phyloP scores from a whole-genome alignment of 2,797 vertebrate genomes.

The Strix occidentalis region DNA sequence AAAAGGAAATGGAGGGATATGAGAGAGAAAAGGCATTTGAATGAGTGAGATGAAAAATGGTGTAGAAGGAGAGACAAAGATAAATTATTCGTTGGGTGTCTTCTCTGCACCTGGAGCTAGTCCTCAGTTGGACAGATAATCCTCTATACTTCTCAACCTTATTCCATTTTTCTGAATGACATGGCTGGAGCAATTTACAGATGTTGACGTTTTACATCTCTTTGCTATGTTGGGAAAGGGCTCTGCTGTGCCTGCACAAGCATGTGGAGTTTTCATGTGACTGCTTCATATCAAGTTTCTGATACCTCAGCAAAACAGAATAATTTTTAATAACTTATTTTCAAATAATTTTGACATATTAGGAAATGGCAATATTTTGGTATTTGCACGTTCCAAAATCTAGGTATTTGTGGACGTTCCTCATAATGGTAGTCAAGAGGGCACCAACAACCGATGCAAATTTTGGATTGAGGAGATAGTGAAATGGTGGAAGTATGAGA shows the following conservation, averaged over 20 bases:
- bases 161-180: not conserved
- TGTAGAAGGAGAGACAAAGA: not conserved
- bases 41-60: not conserved
- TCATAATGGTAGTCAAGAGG: not conserved
- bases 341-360: not conserved
- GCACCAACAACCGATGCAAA: not conserved
- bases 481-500: not conserved
- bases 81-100: not conserved
- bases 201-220: not conserved
- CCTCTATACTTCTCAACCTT: not conserved
- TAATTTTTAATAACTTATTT: not conserved
- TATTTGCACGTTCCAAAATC: not conserved
- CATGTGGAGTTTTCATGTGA: not conserved
- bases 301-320: not conserved
- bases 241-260: accelerated
- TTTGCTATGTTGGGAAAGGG: not conserved
- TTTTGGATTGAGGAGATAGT: not conserved
- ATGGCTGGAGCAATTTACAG: not conserved
- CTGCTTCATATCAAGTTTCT: not conserved
- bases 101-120: not conserved
- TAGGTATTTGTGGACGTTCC: not conserved
- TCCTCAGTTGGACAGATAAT: not conserved
- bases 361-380: not conserved
- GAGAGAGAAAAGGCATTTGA: not conserved
- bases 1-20: not conserved